These are phyloP conservation scores for Drosophila sechellia DNA, from an alignment of 1,140 invertebrate species.

Conservation along the genomic window DNA sequence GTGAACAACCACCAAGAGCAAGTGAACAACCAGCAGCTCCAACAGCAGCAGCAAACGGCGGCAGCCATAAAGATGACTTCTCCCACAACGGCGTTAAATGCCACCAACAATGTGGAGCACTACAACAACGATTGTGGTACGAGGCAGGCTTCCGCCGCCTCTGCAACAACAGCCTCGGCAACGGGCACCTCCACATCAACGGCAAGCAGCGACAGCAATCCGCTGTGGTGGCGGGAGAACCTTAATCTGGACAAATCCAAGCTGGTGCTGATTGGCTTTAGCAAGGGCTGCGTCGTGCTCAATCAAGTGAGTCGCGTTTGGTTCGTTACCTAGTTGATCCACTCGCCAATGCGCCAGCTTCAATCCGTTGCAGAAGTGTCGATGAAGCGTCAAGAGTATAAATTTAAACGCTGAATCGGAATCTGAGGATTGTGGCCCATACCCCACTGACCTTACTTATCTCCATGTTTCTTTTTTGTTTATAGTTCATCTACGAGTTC, in stretches of 20 bases:
- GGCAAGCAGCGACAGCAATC: conserved; percentile 66
- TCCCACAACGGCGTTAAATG: conserved; percentile 1
- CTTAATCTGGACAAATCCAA: conserved; percentile 85
- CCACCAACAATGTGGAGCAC: conserved; percentile 66
- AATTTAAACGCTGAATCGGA: not conserved
- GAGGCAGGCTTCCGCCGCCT: conserved; percentile 27
- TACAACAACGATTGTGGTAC: conserved; percentile 67
- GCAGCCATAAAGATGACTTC: conserved; percentile 31
- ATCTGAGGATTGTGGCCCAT: not conserved
- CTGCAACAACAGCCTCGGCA: conserved; percentile 37
- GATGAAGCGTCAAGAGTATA: not conserved
- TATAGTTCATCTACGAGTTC: conserved; percentile 91
- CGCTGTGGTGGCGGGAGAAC: conserved; percentile 85
- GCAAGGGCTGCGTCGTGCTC: conserved; percentile 95
- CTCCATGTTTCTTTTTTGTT: not conserved
- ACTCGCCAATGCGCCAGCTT: conserved; percentile 5
- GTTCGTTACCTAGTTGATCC: conserved; percentile 77
- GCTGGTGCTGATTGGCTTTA: conserved; percentile 92
- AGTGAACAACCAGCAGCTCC: conserved; percentile 38
- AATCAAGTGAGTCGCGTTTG: conserved; percentile 88
- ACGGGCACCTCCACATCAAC: conserved; percentile 27
- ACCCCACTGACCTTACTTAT: not conserved
- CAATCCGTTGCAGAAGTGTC: conserved; percentile 3
- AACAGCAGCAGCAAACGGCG: conserved; percentile 16
- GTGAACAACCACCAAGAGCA: conserved; percentile 52